A percentile compares a stretch with the other conserved stretches of the same genome.
phyloP scores from a whole-genome alignment of 2,797 vertebrate species.

The Pangasius mekongensis region DNA sequence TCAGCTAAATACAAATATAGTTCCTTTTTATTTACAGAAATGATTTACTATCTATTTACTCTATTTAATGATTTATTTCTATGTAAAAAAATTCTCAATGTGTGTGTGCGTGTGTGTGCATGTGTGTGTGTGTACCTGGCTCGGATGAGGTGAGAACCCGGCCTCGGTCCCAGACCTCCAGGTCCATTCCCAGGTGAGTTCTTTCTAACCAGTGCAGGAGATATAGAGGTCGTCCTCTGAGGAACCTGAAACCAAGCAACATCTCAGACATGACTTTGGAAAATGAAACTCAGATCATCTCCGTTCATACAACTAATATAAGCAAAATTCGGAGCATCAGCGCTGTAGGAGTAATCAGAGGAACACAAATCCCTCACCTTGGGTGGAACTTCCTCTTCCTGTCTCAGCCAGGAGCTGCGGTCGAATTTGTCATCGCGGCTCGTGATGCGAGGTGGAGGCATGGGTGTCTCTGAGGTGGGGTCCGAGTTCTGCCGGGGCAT shows the following conservation, averaged over 20 bases:
- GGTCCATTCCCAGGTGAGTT: conserved; percentile 93
- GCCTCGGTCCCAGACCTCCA: conserved; percentile 83
- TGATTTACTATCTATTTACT: too few species aligned
- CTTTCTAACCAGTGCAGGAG: conserved; percentile 93
- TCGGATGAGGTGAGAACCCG: conserved; percentile 90
- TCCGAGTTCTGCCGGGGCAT: conserved; percentile 99
- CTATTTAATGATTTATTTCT: too few species aligned
- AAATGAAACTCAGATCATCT: not conserved
- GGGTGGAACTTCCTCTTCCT: conserved; percentile 96
- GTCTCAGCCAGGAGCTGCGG: conserved; percentile 95
- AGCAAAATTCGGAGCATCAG: not conserved
- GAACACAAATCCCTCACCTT: conserved; percentile 80
- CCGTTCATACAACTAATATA: not conserved
- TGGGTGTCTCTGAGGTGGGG: conserved; percentile 96
- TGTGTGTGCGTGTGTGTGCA: not conserved
- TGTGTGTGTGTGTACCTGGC: conserved; percentile 82
- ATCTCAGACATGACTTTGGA: not conserved
- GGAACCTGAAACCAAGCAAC: conserved; percentile 81
- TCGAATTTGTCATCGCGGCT: conserved; percentile 89
- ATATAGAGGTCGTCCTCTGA: conserved; percentile 98
- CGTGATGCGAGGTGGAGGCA: conserved; percentile 86
- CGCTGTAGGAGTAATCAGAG: not conserved
- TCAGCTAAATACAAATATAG: too few species aligned
- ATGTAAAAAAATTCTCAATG: too few species aligned
- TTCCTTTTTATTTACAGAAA: too few species aligned